Evolutionary conservation across 2,113 vertebrate species (phyloP), one percentile per base, ranked within the genome.

Genomic region (Cavia porcellus): DNA sequence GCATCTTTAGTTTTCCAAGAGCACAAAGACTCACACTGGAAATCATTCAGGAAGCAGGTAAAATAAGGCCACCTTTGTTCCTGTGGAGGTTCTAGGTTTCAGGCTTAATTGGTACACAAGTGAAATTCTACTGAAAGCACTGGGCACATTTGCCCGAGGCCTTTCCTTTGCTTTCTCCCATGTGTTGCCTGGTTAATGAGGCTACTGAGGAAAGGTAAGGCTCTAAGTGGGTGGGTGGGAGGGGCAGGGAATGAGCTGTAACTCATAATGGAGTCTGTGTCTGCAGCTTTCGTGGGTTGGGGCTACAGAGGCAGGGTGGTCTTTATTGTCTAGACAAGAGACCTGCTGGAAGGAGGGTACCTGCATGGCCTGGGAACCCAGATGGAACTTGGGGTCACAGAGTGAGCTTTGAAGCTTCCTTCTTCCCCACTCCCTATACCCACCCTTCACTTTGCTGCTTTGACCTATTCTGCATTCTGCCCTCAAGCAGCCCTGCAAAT

Each of bases 161-260:
- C 38, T 92, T 96, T 97, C 83, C 90, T 95, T 74, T 66, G 64
- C 82, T 79, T 98, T 96, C 62, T 92, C 94, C 86, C 86, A 92
- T 84, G 89, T 96, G 93, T 64, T 97, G 50, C 47, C 72, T 94
- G 13, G 24, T 96, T 96, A 97, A 97, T 91, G 74, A 95, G 72
- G 74, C 93, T 90, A 77, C 80, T 93, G 86, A 96, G 74, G 74
- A 55, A 86, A 90, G 45, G 64, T 52, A 61, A 90, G 61, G 42
- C 86, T 83, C 50, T 84, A 50, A 92, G 38, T 86, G 28, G 88
- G 94, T 96, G 96, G 89, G 94, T 97, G 97, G 96, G 86, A 95
- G 45, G 24, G 75, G 75, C 80, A 59, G 70, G 74, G 50, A 50
- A 6, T 25, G n/a, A 62, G 47, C 9, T 1, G 80, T 38, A 89